Evolutionary conservation across 1,140 invertebrate genomes (phyloP).

Genomic region (Eumaeus atala): DNA sequence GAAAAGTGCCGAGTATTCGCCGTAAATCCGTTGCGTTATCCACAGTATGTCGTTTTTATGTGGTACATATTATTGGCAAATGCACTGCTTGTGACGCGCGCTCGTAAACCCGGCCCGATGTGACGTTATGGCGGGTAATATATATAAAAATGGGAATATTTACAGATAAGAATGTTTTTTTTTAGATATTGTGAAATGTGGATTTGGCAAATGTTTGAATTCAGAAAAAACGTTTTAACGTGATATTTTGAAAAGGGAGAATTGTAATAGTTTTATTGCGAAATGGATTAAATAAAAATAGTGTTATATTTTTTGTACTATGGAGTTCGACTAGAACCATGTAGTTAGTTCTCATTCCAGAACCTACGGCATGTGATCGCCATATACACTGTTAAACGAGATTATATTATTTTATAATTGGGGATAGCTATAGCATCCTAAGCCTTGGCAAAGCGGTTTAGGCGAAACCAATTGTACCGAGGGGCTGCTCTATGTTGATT

Average conservation of each 20-base stretch:
- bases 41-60: constrained; percentile 18
- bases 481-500: too few relatives aligned
- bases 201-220: constrained; percentile 4
- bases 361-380: too few relatives aligned
- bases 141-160: constrained; percentile 10
- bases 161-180: constrained; percentile 11
- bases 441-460: too few relatives aligned
- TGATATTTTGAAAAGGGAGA: not conserved
- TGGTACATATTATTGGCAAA: constrained; percentile 19
- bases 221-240: not conserved
- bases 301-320: too few relatives aligned
- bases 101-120: constrained; percentile 17
- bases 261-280: too few relatives aligned
- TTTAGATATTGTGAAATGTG: constrained; percentile 4
- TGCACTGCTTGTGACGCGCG: constrained; percentile 18
- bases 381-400: too few relatives aligned
- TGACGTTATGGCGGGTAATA: constrained; percentile 9
- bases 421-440: too few relatives aligned
- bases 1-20: constrained; percentile 12
- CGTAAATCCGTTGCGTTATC: constrained; percentile 22
- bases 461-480: too few relatives aligned
- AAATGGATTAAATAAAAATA: too few relatives aligned
- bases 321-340: too few relatives aligned
- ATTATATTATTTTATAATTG: too few relatives aligned
- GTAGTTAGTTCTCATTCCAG: too few relatives aligned